Percentiles rank a stretch among this genome's conserved stretches.
Conservation (phyloP, 2,113 vertebrate genomes). For the Chiloscyllium plagiosum region DNA sequence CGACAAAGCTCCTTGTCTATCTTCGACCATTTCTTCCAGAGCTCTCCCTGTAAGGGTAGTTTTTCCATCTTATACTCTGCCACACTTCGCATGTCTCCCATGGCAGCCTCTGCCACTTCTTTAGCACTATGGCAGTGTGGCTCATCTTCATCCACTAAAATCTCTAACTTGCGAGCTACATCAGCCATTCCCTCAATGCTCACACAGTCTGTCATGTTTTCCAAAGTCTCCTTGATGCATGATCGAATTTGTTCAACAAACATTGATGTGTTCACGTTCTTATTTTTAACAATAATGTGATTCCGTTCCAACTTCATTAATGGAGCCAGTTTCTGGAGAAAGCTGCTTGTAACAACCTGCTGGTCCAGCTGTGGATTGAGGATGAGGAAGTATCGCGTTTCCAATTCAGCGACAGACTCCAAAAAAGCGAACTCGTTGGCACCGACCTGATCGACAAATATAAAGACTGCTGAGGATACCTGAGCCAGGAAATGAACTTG, state of each 20-base stretch:
- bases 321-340: conserved; percentile 41
- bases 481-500: conserved; percentile 57
- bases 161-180: conserved; percentile 44
- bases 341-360: conserved; percentile 29
- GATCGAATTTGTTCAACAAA: conserved; percentile 46
- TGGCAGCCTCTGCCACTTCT: conserved; percentile 46
- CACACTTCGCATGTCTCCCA: conserved; percentile 41
- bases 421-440: conserved; percentile 55
- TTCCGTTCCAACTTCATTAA: conserved; percentile 43
- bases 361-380: conserved; percentile 41
- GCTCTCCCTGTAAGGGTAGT: conserved; percentile 40
- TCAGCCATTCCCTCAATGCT: conserved; percentile 48
- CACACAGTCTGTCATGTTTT: conserved; percentile 42
- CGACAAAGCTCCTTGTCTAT: conserved; percentile 43
- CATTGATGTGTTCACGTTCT: conserved; percentile 43
- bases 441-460: conserved; percentile 56
- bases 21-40: conserved; percentile 45
- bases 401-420: conserved; percentile 46
- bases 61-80: conserved; percentile 40
- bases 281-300: conserved; percentile 45
- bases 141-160: conserved; percentile 49
- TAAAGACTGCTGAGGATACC: conserved; percentile 58
- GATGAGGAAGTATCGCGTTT: conserved; percentile 50
- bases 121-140: conserved; percentile 40
- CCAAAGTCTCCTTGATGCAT: conserved; percentile 45